Evolutionary conservation across 2,113 vertebrate species (phyloP).

Genomic region (Esox niger): DNA sequence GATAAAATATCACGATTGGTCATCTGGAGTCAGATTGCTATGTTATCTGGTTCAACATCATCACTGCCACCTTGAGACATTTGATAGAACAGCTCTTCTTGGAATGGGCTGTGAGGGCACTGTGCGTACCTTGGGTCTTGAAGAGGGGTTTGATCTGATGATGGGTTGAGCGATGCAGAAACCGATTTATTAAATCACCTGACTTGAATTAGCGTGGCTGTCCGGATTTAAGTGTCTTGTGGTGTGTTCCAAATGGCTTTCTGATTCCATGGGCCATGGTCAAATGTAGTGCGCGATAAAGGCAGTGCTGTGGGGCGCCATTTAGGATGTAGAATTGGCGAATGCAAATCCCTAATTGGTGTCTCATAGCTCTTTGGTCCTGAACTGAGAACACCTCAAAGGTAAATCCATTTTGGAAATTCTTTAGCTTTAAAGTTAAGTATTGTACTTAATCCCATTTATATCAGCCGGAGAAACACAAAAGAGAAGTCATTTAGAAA

Average conservation of each 20-base stretch:
- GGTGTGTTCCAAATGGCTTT: too few relatives aligned
- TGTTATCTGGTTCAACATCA: too few relatives aligned
- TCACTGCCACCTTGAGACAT: too few relatives aligned
- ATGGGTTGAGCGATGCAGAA: slow-evolving; percentile 3
- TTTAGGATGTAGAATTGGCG: too few relatives aligned
- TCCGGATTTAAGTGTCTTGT: slow-evolving; percentile 31
- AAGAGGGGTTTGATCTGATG: background rate
- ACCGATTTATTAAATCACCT: slow-evolving; percentile 10
- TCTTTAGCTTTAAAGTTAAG: slow-evolving; percentile 55
- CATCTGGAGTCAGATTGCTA: too few relatives aligned
- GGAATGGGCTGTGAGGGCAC: background rate
- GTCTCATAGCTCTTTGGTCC: slow-evolving; percentile 19
- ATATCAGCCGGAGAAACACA: slow-evolving; percentile 38
- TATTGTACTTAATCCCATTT: slow-evolving; percentile 52
- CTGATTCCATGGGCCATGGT: too few relatives aligned
- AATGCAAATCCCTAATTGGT: slow-evolving; percentile 47
- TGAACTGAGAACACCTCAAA: slow-evolving; percentile 37
- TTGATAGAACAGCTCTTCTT: too few relatives aligned
- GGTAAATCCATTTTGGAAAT: slow-evolving; percentile 55
- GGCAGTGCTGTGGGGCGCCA: slow-evolving; percentile 2
- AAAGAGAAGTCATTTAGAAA: slow-evolving; percentile 41
- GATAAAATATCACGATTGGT: too few relatives aligned
- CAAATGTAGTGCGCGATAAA: too few relatives aligned
- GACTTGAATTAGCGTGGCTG: slow-evolving; percentile 31
- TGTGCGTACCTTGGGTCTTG: background rate